phyloP scores from a whole-genome alignment of 2,113 vertebrate species.

The Podarcis muralis region DNA sequence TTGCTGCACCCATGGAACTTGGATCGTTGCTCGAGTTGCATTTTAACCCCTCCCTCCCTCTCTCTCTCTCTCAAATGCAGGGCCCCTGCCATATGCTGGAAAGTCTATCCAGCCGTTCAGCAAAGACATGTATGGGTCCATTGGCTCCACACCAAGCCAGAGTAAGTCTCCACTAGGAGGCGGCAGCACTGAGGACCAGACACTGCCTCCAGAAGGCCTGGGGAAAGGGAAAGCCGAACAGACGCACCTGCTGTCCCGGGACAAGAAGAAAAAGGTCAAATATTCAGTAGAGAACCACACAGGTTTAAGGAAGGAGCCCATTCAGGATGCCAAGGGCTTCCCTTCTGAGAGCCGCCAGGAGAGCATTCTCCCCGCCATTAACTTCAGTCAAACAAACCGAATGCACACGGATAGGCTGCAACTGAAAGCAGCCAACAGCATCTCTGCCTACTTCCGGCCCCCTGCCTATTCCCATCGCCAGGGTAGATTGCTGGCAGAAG shows the following conservation, averaged over 20 bases:
- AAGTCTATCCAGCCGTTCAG: constrained; percentile 24
- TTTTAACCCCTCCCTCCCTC: too few relatives aligned
- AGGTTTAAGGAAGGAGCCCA: constrained; percentile 43
- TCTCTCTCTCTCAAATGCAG: neutral
- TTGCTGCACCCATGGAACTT: neutral
- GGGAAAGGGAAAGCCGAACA: neutral
- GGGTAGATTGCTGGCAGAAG: neutral
- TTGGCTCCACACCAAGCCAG: fast-evolving
- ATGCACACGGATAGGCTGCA: neutral
- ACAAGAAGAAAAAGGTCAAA: constrained; percentile 47
- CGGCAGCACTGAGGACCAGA: neutral
- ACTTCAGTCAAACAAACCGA: neutral
- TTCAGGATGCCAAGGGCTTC: neutral
- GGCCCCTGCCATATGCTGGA: neutral
- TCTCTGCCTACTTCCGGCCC: neutral
- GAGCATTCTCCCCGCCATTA: neutral
- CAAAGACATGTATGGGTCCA: constrained; percentile 8
- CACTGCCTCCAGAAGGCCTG: fast-evolving
- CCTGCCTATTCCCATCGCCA: fast-evolving
- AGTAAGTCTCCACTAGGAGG: neutral
- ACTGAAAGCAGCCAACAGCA: constrained; percentile 46
- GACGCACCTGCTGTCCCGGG: neutral
- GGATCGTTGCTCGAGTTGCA: too few relatives aligned
- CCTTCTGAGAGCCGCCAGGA: fast-evolving
- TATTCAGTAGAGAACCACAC: constrained; percentile 63